Base-by-base conservation (phyloP, 2,888 invertebrate genomes). In the Noctuana brunneofusca region DNA sequence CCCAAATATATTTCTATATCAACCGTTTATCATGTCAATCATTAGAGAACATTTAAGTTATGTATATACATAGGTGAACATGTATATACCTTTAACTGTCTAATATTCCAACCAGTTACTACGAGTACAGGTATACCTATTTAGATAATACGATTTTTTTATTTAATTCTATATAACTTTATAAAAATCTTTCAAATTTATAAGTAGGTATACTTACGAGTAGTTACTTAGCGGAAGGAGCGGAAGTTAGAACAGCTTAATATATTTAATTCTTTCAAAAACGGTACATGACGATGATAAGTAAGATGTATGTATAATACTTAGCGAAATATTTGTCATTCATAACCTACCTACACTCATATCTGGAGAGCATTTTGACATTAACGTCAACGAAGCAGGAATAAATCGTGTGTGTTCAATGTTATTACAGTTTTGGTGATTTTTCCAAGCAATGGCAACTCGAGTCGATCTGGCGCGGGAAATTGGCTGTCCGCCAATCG, bases 401-500 rank as follows among this genome's bases (percentile, higher is more conserved):
- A 54, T 54, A 54, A 48, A 60, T 60, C 4, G 54, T 46, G 14
- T 46, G 60, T 35, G 53, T 46, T 60, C 22, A 48, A 48, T 60
- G 60, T 60, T 48, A 60, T 54, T 54, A 35, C 53, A 54, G 35
- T 48, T 35, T 48, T 5, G 18, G 27, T 60, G 48, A 60, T 48
- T 54, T 60, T 54, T 38, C 30, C 27, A 35, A 32, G 43, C 27
- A 18, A 5, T 50, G 52, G 27, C 41, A 73, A 73, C 71, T 71
- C 66, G 74, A 75, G 72, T 76, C 54, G 60, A 35, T 24, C 35
- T 73, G 72, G 71, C 74, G 74, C 73, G 75, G 78, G 74, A 75
- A 75, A 65, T 78, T 89, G 89, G 89, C 86, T 43, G 65, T 63
- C 22, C 66, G 86, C 89, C 89, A 89, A 80, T 69, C 76, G 81